A percentile compares a stretch with the other conserved stretches of the same genome.
Conservation (phyloP, 2,888 invertebrate species). For the Cataglyphis cursor region DNA sequence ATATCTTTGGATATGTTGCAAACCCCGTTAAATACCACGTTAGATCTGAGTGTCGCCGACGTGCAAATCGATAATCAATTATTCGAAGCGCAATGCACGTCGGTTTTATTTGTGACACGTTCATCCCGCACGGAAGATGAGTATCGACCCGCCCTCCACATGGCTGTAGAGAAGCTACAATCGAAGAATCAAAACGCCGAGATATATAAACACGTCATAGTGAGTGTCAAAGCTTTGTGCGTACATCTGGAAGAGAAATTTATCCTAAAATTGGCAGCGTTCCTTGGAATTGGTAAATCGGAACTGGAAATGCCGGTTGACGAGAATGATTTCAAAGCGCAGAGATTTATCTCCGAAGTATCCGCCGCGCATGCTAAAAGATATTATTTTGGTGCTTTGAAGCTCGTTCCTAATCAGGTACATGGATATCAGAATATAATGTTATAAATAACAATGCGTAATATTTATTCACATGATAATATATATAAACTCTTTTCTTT, state of each 20-base stretch:
- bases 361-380: constrained; percentile 93
- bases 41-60: constrained; percentile 92
- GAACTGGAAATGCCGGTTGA: constrained; percentile 89
- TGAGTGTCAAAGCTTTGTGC: constrained; percentile 94
- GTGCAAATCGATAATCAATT: constrained; percentile 93
- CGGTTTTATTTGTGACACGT: constrained; percentile 92
- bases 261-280: constrained; percentile 91
- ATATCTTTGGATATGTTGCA: constrained; percentile 90
- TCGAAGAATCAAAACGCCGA: constrained; percentile 91
- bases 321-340: constrained; percentile 93
- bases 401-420: constrained; percentile 93
- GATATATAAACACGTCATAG: constrained; percentile 94
- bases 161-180: constrained; percentile 93
- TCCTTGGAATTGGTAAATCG: constrained; percentile 88
- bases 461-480: neutral
- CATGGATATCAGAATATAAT: constrained; percentile 27
- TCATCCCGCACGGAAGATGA: constrained; percentile 87
- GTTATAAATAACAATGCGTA: neutral
- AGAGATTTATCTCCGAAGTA: constrained; percentile 93
- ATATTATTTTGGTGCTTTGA: constrained; percentile 95
- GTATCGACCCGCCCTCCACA: constrained; percentile 92
- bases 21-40: constrained; percentile 88
- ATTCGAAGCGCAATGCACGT: constrained; percentile 94
- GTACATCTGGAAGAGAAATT: constrained; percentile 96
- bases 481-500: neutral